Base-by-base conservation (phyloP, 2,113 vertebrate genomes). In the Sinocyclocheilus grahami region DNA sequence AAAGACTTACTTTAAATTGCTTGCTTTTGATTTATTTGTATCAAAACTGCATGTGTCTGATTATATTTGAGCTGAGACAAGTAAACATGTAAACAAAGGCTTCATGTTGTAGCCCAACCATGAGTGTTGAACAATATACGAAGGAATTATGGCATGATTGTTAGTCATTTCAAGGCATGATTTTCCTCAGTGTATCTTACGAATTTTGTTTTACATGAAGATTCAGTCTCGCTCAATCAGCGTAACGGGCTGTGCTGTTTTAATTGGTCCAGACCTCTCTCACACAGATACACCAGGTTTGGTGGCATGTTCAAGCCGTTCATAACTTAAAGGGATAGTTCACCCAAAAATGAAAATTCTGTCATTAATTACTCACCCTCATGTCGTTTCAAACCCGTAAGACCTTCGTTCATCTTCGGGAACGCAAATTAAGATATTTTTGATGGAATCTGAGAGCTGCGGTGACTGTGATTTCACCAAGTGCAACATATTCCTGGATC, bases 81-180 rank as follows among this genome's bases (percentile, higher is more conserved):
- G 74, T 53, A 51, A 77, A 76, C 39, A 76, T 72, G 10, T 51
- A 51, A 76, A 53, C 46, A 77, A 51, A 51, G 74, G 12, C 74
- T 51, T 77, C n/a, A 77, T 27, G 74, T 24, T 2, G 46, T 51
- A 77, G 46, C 46, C 74, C 74, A 77, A 27, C 12, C 42, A 27
- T 76, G 13, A 76, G 74, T 42, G 37, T 1, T 0, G 22, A 76
- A 27, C 10, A 42, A 74, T 72, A 42, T 22, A 20, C 51, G 4
- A 18, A 55, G 76, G 48, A 55, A 58, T 33, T 55, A 78, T 22
- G 14, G 2, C 13, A 20, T 3, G 39, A 42, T 48, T 48, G 46
- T 12, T 48, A 48, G 46, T 48, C 46, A 2, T 48, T 11, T 12
- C 10, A 11, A 48, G 46, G 37, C 33, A 60, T 48, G 46, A 48